A percentile compares a stretch with the other conserved stretches of the same genome.
Conservation (phyloP, 2,113 vertebrate species). For the Hypocryptadius cinnamomeus region DNA sequence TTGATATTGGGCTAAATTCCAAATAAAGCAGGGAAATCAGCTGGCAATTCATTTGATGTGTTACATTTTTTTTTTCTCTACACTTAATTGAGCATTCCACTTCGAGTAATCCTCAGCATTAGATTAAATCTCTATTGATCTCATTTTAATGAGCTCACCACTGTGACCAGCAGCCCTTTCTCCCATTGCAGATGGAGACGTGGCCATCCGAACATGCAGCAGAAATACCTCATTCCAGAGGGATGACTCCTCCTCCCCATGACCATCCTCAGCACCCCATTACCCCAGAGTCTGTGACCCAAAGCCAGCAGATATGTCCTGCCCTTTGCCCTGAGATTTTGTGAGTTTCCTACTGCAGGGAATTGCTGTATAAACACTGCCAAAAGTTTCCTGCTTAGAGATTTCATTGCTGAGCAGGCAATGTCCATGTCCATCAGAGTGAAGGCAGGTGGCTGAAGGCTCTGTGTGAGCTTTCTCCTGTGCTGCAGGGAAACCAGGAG, state of each 20-base stretch:
- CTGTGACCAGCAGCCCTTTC: constrained; percentile 15
- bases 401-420: not conserved
- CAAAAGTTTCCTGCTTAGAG: not conserved
- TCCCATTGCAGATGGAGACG: not conserved
- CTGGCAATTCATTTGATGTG: not conserved
- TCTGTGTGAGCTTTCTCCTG: not conserved
- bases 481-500: not conserved
- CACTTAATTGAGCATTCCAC: constrained; percentile 41
- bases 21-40: constrained; percentile 19
- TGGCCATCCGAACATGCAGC: not conserved
- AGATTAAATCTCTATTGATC: constrained; percentile 58
- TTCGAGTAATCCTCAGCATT: constrained; percentile 14
- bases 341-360: not conserved
- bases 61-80: not conserved
- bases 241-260: not conserved
- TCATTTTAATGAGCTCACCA: constrained; percentile 47
- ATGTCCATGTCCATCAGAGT: not conserved
- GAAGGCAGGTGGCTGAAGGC: not conserved
- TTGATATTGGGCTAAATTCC: not conserved
- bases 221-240: not conserved
- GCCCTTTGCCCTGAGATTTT: not conserved
- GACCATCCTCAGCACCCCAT: rapidly evolving
- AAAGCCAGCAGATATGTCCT: not conserved
- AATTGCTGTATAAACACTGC: not conserved
- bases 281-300: rapidly evolving